These are phyloP conservation scores for Salminus brasiliensis DNA, from an alignment of 2,113 vertebrate genomes.

Conservation along the genomic window DNA sequence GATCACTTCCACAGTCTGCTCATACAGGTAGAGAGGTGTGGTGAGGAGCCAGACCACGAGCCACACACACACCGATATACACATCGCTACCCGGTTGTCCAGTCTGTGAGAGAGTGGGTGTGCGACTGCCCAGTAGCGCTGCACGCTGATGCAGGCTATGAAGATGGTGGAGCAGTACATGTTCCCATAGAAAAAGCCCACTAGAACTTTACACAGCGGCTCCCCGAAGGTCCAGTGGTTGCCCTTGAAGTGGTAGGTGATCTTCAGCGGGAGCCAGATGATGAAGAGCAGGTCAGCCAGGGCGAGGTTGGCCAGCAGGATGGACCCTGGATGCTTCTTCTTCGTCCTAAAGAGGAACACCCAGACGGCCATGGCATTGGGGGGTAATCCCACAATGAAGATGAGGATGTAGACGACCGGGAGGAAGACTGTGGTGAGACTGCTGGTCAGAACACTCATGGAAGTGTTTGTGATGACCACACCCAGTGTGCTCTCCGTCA, in stretches of 20 bases:
- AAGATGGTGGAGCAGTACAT: conserved; percentile 95
- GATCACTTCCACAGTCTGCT: conserved; percentile 73
- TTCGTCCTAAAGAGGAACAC: conserved; percentile 90
- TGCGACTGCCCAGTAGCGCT: conserved; percentile 88
- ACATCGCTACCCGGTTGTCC: conserved; percentile 70
- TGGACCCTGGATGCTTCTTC: conserved; percentile 84
- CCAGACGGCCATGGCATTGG: conserved; percentile 88
- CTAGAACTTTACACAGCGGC: conserved; percentile 84
- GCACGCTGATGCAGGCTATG: conserved; percentile 91
- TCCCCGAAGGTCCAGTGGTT: conserved; percentile 90
- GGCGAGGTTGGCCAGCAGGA: conserved; percentile 92
- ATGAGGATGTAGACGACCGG: conserved; percentile 84
- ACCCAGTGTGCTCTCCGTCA: neutral
- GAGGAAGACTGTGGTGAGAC: conserved; percentile 85
- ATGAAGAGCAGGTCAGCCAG: conserved; percentile 89
- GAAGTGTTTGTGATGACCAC: conserved; percentile 36
- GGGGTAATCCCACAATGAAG: conserved; percentile 83
- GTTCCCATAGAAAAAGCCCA: conserved; percentile 92
- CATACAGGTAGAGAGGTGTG: conserved; percentile 83
- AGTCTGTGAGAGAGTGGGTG: conserved; percentile 80
- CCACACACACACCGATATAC: conserved; percentile 81
- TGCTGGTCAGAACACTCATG: conserved; percentile 73
- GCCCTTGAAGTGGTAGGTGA: conserved; percentile 87
- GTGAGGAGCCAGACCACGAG: conserved; percentile 79
- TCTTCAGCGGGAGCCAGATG: conserved; percentile 90